Evolutionary conservation across 2,113 vertebrate genomes (phyloP).

Genomic region (Morone saxatilis): DNA sequence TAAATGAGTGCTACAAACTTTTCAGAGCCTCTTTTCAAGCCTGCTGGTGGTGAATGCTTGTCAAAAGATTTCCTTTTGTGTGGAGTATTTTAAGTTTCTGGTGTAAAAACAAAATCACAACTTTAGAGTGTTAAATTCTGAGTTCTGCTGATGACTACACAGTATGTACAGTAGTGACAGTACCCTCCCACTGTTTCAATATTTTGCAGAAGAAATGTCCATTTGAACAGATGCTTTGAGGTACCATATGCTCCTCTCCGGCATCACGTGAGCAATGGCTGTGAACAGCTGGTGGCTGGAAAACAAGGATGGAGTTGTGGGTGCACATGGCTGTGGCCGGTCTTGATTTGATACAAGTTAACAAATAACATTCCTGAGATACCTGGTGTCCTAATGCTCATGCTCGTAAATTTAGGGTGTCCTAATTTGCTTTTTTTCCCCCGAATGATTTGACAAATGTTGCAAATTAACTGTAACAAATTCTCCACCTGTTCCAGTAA

Average conservation of each 20-base stretch:
- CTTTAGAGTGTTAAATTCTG: neutral
- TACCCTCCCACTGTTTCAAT: slow-evolving; percentile 4
- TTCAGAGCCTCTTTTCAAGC: neutral
- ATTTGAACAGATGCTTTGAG: slow-evolving; percentile 49
- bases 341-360: slow-evolving; percentile 39
- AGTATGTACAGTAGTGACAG: neutral
- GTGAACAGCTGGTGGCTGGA: slow-evolving; percentile 48
- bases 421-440: slow-evolving; percentile 35
- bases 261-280: slow-evolving; percentile 17
- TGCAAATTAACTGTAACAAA: slow-evolving; percentile 62
- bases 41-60: neutral
- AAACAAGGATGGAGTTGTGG: slow-evolving; percentile 25
- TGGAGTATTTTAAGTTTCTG: neutral
- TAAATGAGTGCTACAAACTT: neutral
- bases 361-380: slow-evolving; percentile 49
- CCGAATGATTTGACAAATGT: slow-evolving; percentile 59
- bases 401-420: slow-evolving; percentile 31
- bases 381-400: slow-evolving; percentile 10
- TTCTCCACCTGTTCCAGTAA: slow-evolving; percentile 61
- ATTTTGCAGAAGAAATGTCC: slow-evolving; percentile 24
- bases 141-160: neutral
- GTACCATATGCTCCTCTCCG: slow-evolving; percentile 46
- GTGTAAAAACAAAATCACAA: neutral
- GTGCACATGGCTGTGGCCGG: slow-evolving; percentile 23
- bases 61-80: neutral